These are phyloP conservation scores for Micrastur ruficollis DNA, from an alignment of 2,797 vertebrate genomes.

Conservation along the genomic window DNA sequence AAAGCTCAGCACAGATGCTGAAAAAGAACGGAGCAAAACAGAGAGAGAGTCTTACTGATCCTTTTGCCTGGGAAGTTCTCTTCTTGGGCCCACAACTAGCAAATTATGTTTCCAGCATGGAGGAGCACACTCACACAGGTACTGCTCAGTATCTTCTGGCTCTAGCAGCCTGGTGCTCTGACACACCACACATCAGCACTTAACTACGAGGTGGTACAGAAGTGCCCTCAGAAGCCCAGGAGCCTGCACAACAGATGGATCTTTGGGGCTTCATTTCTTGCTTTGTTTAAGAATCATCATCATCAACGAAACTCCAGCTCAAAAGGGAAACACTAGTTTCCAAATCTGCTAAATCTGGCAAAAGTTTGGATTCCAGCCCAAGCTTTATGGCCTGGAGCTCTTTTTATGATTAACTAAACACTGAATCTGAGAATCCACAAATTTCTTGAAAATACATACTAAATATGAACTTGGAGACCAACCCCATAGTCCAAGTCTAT, in stretches of 20 bases:
- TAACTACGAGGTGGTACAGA: not conserved
- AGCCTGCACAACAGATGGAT: not conserved
- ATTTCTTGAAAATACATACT: slow-evolving; percentile 36
- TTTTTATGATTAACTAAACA: not conserved
- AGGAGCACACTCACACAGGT: rapidly evolving
- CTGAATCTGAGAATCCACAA: not conserved
- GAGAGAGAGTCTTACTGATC: not conserved
- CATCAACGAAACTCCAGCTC: not conserved
- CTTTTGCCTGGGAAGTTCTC: not conserved
- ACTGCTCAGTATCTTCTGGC: too few species aligned
- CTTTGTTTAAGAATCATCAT: not conserved
- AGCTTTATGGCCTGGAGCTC: not conserved
- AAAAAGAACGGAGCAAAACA: not conserved
- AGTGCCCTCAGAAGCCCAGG: not conserved
- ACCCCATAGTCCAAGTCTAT: not conserved
- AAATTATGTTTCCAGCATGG: not conserved
- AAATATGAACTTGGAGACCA: slow-evolving; percentile 10
- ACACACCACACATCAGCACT: rapidly evolving
- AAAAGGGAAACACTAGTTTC: not conserved
- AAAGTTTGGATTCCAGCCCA: not conserved
- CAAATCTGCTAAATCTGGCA: not conserved
- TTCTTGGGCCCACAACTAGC: not conserved
- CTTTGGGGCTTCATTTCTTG: not conserved
- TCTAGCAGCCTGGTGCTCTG: not conserved
- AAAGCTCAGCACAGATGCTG: not conserved